A percentile compares a stretch with the other conserved stretches of the same genome.
Conservation (phyloP, 2,888 invertebrate genomes). For the Caenorhabditis wallacei region DNA sequence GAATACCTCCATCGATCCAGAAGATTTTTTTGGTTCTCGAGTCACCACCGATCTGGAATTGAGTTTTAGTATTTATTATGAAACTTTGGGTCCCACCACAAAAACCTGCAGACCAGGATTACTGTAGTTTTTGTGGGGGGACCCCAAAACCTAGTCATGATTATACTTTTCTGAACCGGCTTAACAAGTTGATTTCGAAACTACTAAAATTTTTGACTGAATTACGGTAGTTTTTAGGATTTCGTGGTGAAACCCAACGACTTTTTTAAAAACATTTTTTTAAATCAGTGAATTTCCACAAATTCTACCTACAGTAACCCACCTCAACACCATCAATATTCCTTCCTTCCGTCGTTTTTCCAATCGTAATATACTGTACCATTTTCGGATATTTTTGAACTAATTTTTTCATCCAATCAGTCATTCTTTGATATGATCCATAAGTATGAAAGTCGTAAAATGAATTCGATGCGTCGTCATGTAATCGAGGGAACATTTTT, state of each 20-base stretch:
- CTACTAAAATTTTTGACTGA: too few species aligned
- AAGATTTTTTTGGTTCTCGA: constrained; percentile 77
- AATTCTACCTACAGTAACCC: too few species aligned
- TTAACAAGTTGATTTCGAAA: neutral
- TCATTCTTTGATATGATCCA: constrained; percentile 70
- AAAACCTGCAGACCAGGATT: too few species aligned
- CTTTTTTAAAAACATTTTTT: constrained; percentile 1
- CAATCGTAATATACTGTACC: constrained; percentile 80
- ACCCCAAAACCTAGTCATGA: too few species aligned
- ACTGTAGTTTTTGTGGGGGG: too few species aligned
- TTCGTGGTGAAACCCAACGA: too few species aligned
- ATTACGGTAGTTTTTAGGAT: too few species aligned
- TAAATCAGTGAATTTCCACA: too few species aligned
- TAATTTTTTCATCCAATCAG: constrained; percentile 79
- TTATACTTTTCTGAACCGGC: too few species aligned
- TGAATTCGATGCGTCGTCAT: constrained; percentile 62
- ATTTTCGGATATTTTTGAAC: constrained; percentile 77
- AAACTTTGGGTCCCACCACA: too few species aligned
- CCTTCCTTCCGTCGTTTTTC: constrained; percentile 80
- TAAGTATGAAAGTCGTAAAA: constrained; percentile 71
- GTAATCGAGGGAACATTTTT: constrained; percentile 44
- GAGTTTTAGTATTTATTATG: neutral
- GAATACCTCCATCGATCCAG: constrained; percentile 83
- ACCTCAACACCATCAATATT: constrained; percentile 82
- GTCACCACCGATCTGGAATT: constrained; percentile 78